Base-by-base conservation (phyloP, 2,113 vertebrate species). In the Dermatemys mawii region DNA sequence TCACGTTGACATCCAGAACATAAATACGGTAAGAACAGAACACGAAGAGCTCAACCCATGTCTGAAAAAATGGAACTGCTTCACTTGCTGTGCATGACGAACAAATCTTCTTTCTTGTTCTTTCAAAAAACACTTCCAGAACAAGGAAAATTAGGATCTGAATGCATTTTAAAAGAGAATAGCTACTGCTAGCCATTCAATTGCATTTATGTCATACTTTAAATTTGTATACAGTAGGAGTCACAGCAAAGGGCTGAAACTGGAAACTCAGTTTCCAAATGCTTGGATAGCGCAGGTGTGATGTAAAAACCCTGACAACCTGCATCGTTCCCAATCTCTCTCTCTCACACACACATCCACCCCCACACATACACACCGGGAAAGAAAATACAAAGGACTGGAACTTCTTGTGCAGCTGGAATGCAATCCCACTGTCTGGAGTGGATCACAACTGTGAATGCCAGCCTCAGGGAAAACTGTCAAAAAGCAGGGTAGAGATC, bases 41-140 rank as follows among this genome's bases (percentile, higher is more conserved):
- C 81, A 95, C 81, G 46, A 92, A 89, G 93, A 95, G 80, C 51
- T 12, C 50, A 93, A 78, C 1, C n/a, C 54, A 63, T 55, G 91
- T 51, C 1, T 24, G 86, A 81, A 94, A 90, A 73, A 41, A 89
- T 26, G 87, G 63, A 89, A 87, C 41, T 78, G 83, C 63, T 50
- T 96, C 29, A 49, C 26, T n/a, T 1, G 0, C 26, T 92, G 84
- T 38, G 87, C 83, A 55, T 48, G 53, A 86, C 38, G 87, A 90
- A 89, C 13, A 94, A 90, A 96, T 92, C 84, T 96, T n/a, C n/a
- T n/a, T n/a, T n/a, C n/a, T n/a, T n/a, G n/a, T n/a, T n/a, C n/a
- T n/a, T n/a, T n/a, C n/a, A n/a, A n/a, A 88, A 92, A 94, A 87
- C 93, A 90, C 67, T 21, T 86, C 82, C 51, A 89, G 93, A 94